Evolutionary conservation across 2,797 vertebrate genomes (phyloP), one percentile per base, ranked within the genome.

Genomic region (Thunnus albacares): DNA sequence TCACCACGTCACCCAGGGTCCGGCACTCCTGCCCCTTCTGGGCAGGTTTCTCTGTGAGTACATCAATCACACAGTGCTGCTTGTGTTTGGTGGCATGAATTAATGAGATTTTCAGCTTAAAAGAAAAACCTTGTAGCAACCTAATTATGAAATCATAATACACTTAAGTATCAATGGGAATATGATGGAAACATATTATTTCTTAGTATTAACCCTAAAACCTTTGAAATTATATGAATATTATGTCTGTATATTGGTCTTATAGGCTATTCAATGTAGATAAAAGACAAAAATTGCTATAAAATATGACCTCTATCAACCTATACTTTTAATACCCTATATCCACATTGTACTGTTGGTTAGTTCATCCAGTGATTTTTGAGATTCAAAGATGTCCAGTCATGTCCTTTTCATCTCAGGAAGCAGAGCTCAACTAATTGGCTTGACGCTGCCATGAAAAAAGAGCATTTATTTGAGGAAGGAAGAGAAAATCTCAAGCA

Each of bases 11-110:
- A 45, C 97, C 98, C 87, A 95, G 97, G 83, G 97, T 99, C 84
- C 94, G 98, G 24, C 98, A 99, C 95, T 99, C 98, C 3, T 98
- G 97, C 89, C 98, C 98, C 17, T 99, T 99, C 96, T 99, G 98
- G 98, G 98, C 98, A 22, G 98, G 98, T 77, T 99, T 99, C 94
- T 99, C 98, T 93, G 98, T 99, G 93, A 98, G 98, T 97, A 89
- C 45, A 52, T 52, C 38, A 24, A 5, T 41, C 1, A 38, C 35
- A 57, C 61, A 10, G 9, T 65, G n/a, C 41, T 35, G 26, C 26
- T 47, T 51, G 18, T 57, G 13, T 66, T 20, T 68, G 18, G 4
- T 7, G 30, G 3, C 13, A 30, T 30, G 5, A 28, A 30, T 74
- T 22, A 43, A 6, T 1, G 10, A 38, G 58, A 33, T 67, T 75